Conservation (phyloP, 2,113 vertebrate genomes). For the Danionella cerebrum region DNA sequence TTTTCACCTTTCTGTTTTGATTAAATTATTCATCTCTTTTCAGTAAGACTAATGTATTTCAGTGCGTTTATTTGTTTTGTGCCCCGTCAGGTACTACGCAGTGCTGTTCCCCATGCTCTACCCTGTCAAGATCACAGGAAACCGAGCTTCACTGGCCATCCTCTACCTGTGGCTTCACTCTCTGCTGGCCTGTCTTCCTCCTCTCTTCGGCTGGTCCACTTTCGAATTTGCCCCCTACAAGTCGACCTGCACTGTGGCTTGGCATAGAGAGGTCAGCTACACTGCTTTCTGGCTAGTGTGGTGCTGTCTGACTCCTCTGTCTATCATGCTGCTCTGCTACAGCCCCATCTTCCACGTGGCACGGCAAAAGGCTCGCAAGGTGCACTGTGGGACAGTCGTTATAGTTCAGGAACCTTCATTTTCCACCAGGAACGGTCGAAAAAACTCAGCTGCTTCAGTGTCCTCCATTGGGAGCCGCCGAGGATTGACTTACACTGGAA, state of each 20-base stretch:
- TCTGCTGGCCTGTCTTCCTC: conserved; percentile 85
- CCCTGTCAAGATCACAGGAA: conserved; percentile 96
- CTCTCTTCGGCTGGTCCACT: conserved; percentile 90
- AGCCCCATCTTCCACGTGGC: conserved; percentile 92
- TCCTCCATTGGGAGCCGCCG: conserved; percentile 82
- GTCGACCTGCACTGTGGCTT: conserved; percentile 89
- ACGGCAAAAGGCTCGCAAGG: conserved; percentile 88
- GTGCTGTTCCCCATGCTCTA: conserved; percentile 97
- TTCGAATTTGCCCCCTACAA: conserved; percentile 94
- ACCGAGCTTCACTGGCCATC: conserved; percentile 83
- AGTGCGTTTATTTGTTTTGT: no score
- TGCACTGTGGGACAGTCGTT: conserved; percentile 83
- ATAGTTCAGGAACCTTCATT: conserved; percentile 67
- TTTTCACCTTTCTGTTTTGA: no score
- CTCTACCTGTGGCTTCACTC: conserved; percentile 93
- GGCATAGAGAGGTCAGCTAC: conserved; percentile 82
- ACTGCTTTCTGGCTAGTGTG: conserved; percentile 90
- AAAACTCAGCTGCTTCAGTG: conserved; percentile 86
- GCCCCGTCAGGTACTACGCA: conserved; percentile 80
- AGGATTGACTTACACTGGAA: conserved; percentile 85
- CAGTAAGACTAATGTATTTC: no score
- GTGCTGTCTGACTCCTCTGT: conserved; percentile 79
- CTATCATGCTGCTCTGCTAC: conserved; percentile 86
- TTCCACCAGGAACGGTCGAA: conserved; percentile 69
- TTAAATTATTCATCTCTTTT: no score